Evolutionary conservation across 2,888 invertebrate genomes (phyloP).

Genomic region (Campaea margaritaria): DNA sequence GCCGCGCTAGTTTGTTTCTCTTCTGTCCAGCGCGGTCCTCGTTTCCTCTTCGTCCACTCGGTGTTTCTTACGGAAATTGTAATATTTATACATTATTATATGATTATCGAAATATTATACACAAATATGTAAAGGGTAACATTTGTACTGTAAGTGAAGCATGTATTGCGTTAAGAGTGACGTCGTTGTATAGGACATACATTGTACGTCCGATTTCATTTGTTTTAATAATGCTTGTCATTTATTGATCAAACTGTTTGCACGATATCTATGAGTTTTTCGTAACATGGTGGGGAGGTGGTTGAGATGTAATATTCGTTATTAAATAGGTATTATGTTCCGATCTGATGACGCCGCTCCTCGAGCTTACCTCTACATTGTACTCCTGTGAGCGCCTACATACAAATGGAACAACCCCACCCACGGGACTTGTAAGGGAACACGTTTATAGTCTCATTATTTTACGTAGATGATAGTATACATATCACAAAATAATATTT

Average conservation of each 20-base stretch:
- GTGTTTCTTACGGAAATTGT: conserved; percentile 41
- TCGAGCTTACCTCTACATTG: conserved; percentile 39
- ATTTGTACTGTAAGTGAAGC: conserved; percentile 59
- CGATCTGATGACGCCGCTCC: conserved; percentile 37
- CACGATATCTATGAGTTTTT: conserved; percentile 55
- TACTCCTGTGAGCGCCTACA: conserved; percentile 24
- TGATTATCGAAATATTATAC: conserved; percentile 51
- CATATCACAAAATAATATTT: conserved; percentile 42
- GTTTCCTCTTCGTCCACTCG: conserved; percentile 54
- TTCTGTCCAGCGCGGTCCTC: conserved; percentile 6
- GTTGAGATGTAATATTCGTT: conserved; percentile 49
- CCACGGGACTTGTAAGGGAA: conserved; percentile 25
- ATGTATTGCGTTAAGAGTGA: conserved; percentile 51
- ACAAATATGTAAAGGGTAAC: conserved; percentile 61
- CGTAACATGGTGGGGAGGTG: conserved; percentile 51
- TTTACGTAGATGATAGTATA: conserved; percentile 41
- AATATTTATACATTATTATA: conserved; percentile 43
- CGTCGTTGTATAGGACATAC: conserved; percentile 7
- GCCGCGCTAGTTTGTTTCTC: conserved; percentile 1
- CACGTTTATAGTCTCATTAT: conserved; percentile 20
- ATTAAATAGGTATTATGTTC: conserved; percentile 56
- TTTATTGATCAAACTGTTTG: conserved; percentile 63
- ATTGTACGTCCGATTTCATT: conserved; percentile 47
- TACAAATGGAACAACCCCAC: conserved; percentile 10
- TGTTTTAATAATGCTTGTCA: conserved; percentile 62